A percentile compares a stretch with the other conserved stretches of the same genome.
Conservation (phyloP, 2,113 vertebrate genomes). For the Daphoenositta chrysoptera region DNA sequence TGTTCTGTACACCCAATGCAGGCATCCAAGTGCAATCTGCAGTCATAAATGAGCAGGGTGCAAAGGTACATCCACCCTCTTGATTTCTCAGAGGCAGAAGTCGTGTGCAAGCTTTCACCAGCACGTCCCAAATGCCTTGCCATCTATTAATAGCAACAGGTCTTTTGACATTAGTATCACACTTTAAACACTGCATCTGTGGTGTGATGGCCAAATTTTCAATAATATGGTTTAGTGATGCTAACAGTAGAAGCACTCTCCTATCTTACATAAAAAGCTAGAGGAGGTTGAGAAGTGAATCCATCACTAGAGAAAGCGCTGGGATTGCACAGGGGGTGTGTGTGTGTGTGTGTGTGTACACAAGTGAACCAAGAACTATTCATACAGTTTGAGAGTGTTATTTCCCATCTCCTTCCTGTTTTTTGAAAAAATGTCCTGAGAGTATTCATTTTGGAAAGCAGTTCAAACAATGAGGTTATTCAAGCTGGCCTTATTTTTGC, state of each 20-base stretch:
- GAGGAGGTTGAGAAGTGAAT: not conserved
- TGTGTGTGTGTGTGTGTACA: not conserved
- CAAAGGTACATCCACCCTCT: not conserved
- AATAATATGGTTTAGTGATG: not conserved
- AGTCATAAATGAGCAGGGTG: not conserved
- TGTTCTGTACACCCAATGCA: not conserved
- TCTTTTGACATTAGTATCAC: not conserved
- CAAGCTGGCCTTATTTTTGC: constrained; percentile 31
- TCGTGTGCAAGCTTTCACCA: not conserved
- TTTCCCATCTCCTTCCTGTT: constrained; percentile 24
- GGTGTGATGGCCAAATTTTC: not conserved
- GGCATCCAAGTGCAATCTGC: not conserved
- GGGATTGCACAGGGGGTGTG: not conserved
- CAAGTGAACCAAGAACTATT: not conserved
- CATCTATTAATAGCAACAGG: not conserved
- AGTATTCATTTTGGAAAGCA: constrained; percentile 18
- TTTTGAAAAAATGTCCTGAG: not conserved
- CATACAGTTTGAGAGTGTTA: not conserved
- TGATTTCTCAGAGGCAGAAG: not conserved
- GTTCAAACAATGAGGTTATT: constrained; percentile 20
- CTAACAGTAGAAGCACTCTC: not conserved
- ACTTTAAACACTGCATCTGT: not conserved
- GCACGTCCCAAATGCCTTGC: not conserved
- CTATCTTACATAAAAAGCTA: not conserved
- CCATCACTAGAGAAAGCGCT: not conserved